Percentiles rank a stretch among this genome's conserved stretches.
These are phyloP conservation scores for Paedocypris micromegethes DNA, from an alignment of 2,797 vertebrate species.

Conservation along the genomic window DNA sequence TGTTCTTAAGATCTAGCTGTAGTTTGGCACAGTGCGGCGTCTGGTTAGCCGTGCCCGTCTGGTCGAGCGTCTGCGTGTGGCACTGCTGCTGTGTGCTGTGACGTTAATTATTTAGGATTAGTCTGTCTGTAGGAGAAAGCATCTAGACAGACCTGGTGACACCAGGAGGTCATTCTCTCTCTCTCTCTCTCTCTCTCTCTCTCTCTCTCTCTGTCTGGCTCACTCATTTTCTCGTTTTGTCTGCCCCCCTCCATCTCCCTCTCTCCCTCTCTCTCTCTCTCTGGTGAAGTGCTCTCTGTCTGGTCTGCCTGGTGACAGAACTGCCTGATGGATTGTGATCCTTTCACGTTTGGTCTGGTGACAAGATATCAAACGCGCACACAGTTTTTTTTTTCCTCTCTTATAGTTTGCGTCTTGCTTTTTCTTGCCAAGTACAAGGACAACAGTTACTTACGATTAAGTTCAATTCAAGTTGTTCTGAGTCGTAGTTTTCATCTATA, in stretches of 20 bases:
- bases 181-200: neutral
- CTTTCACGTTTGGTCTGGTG: slow-evolving; percentile 32
- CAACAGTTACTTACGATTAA: too few relatives aligned
- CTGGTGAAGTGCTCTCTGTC: slow-evolving; percentile 46
- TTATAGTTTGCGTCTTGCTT: slow-evolving; percentile 9
- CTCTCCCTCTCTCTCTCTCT: slow-evolving; percentile 5
- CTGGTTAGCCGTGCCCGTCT: slow-evolving; percentile 11
- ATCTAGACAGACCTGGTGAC: slow-evolving; percentile 68
- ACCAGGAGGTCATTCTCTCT: slow-evolving; percentile 50
- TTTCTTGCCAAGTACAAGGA: too few relatives aligned
- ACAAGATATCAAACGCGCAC: slow-evolving; percentile 16
- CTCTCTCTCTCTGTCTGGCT: neutral
- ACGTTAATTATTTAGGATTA: slow-evolving; percentile 65
- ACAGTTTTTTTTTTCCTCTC: slow-evolving; percentile 48
- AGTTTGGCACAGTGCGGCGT: slow-evolving; percentile 20
- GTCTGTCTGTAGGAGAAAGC: slow-evolving; percentile 50
- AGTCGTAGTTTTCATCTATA: too few relatives aligned
- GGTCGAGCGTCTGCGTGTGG: slow-evolving; percentile 28
- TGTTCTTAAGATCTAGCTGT: slow-evolving; percentile 21
- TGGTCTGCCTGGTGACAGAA: slow-evolving; percentile 50
- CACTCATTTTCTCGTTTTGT: neutral
- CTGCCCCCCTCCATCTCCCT: neutral
- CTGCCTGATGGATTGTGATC: slow-evolving; percentile 43
- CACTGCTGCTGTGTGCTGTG: slow-evolving; percentile 6
- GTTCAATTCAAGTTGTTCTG: too few relatives aligned